Conservation (phyloP, 2,113 vertebrate species). For the Prinia subflava region DNA sequence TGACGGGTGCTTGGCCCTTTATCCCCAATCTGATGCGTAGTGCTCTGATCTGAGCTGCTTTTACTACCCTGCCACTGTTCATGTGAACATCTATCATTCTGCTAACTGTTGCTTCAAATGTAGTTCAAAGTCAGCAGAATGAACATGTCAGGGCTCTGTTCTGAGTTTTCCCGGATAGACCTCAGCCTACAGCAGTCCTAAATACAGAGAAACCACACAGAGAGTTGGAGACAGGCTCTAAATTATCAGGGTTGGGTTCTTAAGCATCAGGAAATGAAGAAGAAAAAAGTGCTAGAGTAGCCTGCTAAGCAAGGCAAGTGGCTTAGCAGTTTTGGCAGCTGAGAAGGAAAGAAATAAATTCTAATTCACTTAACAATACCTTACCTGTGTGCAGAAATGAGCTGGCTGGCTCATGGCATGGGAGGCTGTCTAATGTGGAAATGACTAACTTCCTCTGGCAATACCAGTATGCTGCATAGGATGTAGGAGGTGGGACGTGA, state of each 20-base stretch:
- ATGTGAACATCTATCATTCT: not conserved
- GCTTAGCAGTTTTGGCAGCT: constrained; percentile 1
- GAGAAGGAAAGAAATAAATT: constrained; percentile 43
- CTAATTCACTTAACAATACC: constrained; percentile 22
- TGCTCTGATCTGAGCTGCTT: not conserved
- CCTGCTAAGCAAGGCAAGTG: not conserved
- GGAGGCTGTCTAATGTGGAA: not conserved
- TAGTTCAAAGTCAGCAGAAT: not conserved
- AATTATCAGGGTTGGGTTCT: not conserved
- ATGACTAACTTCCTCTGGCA: constrained; percentile 41
- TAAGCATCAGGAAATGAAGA: not conserved
- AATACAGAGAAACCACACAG: not conserved
- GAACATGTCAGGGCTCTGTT: not conserved
- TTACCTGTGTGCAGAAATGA: constrained; percentile 20
- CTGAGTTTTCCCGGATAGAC: not conserved
- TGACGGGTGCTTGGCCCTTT: not conserved
- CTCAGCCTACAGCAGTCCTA: not conserved
- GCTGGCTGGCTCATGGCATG: not conserved
- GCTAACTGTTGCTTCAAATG: not conserved
- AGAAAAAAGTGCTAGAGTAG: not conserved
- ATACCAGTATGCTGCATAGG: not conserved
- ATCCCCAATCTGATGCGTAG: not conserved
- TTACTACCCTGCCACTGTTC: not conserved
- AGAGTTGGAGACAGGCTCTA: not conserved
- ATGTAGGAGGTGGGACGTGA: not conserved